These are phyloP conservation scores for Pycnonotus jocosus DNA, from an alignment of 2,113 vertebrate genomes.

Conservation along the genomic window DNA sequence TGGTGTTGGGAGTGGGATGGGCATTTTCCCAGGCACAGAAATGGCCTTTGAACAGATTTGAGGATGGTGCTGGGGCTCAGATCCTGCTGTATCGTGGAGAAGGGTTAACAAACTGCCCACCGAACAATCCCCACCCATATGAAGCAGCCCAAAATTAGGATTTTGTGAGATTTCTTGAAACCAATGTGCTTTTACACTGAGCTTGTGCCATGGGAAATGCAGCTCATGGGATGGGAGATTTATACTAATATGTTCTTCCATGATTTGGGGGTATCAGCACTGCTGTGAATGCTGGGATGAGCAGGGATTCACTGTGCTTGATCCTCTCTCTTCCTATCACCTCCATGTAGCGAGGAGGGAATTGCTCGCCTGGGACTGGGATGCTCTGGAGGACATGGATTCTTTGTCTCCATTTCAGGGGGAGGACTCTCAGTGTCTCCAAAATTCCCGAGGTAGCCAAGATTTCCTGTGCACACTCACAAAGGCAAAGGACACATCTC, in stretches of 20 bases:
- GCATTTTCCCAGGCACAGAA: not conserved
- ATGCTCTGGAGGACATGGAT: not conserved
- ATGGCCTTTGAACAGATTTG: not conserved
- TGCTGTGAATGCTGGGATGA: not conserved
- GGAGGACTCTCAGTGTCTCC: not conserved
- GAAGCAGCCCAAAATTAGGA: not conserved
- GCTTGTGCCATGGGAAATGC: not conserved
- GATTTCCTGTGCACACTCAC: fast-evolving
- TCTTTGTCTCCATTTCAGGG: not conserved
- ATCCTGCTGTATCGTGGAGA: not conserved
- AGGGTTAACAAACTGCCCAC: not conserved
- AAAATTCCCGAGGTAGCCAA: not conserved
- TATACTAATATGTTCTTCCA: not conserved
- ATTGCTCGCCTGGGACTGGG: not conserved
- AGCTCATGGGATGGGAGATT: not conserved
- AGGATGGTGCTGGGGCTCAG: not conserved
- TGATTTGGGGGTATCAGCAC: not conserved
- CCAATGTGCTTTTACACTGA: not conserved
- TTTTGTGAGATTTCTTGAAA: not conserved
- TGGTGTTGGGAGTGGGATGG: not conserved
- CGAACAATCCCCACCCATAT: not conserved
- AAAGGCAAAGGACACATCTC: not conserved
- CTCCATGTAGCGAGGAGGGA: fast-evolving
- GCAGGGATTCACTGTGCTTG: not conserved
- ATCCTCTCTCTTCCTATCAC: not conserved